Percentiles rank a stretch among this genome's conserved stretches.
These are phyloP conservation scores for Metacarcinus magister DNA, from an alignment of 2,888 invertebrate species.

Conservation along the genomic window DNA sequence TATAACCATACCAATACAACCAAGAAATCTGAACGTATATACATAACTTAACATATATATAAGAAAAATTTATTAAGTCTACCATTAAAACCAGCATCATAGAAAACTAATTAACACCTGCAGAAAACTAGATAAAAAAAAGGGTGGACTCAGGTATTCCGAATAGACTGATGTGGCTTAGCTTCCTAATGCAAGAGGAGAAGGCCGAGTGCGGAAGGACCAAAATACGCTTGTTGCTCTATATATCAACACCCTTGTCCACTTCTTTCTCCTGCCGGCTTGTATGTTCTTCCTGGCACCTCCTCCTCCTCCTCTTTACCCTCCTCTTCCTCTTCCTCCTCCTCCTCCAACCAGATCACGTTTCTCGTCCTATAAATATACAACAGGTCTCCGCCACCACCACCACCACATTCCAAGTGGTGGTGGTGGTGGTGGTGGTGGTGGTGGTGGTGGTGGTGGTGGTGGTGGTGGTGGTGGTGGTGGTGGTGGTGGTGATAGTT, in stretches of 20 bases:
- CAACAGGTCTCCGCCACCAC: background rate
- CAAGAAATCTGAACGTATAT: background rate
- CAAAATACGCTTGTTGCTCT: background rate
- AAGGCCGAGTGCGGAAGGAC: background rate
- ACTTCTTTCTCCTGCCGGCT: background rate
- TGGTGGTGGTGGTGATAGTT: background rate
- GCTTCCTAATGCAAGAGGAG: background rate
- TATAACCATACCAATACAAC: no score
- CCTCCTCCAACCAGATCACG: background rate
- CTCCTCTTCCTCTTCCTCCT: background rate
- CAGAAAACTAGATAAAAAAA: no score
- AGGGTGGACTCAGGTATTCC: background rate
- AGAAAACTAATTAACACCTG: background rate
- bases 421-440: background rate
- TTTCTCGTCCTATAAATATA: background rate
- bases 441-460: background rate
- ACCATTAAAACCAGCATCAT: background rate
- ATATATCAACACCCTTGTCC: background rate
- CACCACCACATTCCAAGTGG: background rate
- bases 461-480: no score
- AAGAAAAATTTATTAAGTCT: no score
- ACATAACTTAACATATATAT: no score
- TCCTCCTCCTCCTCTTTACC: background rate
- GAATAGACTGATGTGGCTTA: background rate
- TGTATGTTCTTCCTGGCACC: background rate